phyloP scores from a whole-genome alignment of 2,797 vertebrate genomes.

The Muscicapa comitata region DNA sequence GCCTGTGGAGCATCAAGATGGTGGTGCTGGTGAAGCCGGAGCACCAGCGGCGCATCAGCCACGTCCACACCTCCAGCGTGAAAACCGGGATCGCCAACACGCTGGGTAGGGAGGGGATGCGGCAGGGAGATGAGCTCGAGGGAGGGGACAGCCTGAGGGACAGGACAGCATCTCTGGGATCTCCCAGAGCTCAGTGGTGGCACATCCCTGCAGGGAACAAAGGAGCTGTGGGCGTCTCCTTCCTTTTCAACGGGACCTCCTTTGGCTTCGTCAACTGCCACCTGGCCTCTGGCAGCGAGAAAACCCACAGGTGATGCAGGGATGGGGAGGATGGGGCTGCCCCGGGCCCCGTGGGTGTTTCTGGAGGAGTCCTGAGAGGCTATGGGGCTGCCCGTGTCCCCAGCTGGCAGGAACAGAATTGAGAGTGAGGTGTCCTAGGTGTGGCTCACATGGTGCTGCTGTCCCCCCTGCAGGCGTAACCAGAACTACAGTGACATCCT shows the following conservation, averaged over 20 bases:
- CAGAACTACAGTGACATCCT: slow-evolving; percentile 97
- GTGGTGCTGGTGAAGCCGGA: slow-evolving; percentile 92
- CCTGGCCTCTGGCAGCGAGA: slow-evolving; percentile 93
- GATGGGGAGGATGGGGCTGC: not conserved
- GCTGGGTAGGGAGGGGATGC: slow-evolving; percentile 73
- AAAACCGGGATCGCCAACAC: slow-evolving; percentile 96
- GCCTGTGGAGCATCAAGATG: slow-evolving; percentile 95
- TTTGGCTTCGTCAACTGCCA: slow-evolving; percentile 95
- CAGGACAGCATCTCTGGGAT: too few relatives aligned
- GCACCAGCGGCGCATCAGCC: slow-evolving; percentile 93
- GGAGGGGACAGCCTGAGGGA: not conserved
- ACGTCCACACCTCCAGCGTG: slow-evolving; percentile 90
- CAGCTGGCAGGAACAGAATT: not conserved
- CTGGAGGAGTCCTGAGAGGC: not conserved
- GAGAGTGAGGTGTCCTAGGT: fast-evolving
- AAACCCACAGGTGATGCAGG: slow-evolving; percentile 84
- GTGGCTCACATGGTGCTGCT: fast-evolving
- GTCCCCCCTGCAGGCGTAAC: slow-evolving; percentile 78
- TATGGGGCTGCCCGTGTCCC: not conserved
- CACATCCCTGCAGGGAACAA: slow-evolving; percentile 84
- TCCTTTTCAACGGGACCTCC: slow-evolving; percentile 94
- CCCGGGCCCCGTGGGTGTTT: not conserved
- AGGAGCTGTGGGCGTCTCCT: slow-evolving; percentile 92
- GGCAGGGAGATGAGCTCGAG: not conserved
- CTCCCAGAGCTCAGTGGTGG: not conserved